Base-by-base conservation (phyloP, 2,797 vertebrate genomes). In the Amblyopsis hoosieri region DNA sequence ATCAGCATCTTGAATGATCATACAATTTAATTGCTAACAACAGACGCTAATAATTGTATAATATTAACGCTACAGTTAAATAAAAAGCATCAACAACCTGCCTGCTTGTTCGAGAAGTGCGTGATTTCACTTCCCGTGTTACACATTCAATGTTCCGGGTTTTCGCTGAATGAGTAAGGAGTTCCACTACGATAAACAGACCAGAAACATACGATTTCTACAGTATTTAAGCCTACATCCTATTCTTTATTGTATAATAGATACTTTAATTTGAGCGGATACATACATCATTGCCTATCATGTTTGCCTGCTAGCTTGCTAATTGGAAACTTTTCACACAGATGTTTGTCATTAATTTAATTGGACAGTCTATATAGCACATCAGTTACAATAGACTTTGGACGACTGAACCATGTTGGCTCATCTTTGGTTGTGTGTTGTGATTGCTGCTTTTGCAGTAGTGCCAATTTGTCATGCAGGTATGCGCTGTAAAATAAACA, bases 1-100 rank as follows among this genome's bases (percentile, higher is more conserved):
- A 94, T 94, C 85, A 94, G 75, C 93, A 94, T 94, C 62, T 66
- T 93, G 79, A 71, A 60, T 13, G 6, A 15, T 19, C 51, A 13
- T 64, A 31, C 31, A 55, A 42, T 42, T 57, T 42, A 45, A 59
- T 17, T 61, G 23, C 63, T 50, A 47, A 37, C 13, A 0, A 56
- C 45, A 50, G 1, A 0, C 59, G 48, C 0, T 9, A 45, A 3
- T 51, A 9, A 54, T 2, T 12, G 7, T 33, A 17, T 23, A 37
- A 75, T 76, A 29, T 2, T 7, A 60, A 72, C 23, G 60, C 37
- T 56, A 0, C 3, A 7, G 15, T 54, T 55, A 53, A 64, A 12
- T 47, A 5, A 60, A 47, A 13, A 51, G 29, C 15, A 62, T 19
- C 54, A 69, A 60, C 66, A 69, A 66, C 8, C 67, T 17, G 45